A percentile compares a stretch with the other conserved stretches of the same genome.
Evolutionary conservation across 2,113 vertebrate genomes (phyloP).

Genomic region (Notechis scutatus): DNA sequence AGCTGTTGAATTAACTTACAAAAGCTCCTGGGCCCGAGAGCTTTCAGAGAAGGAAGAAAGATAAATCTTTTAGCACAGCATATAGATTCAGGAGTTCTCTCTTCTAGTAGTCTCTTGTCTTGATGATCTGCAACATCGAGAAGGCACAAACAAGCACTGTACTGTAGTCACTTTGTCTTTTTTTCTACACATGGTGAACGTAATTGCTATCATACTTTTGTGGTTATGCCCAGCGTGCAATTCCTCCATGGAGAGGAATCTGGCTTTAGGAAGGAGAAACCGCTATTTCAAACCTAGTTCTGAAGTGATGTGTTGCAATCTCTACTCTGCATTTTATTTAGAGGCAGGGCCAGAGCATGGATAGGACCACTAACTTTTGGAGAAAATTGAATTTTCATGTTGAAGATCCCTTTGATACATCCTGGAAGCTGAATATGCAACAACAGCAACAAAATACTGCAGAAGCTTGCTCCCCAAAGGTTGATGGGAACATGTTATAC

Average conservation of each 20-base stretch:
- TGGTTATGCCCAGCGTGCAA: not conserved
- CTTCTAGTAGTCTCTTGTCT: not conserved
- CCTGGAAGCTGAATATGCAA: not conserved
- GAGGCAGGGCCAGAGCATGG: not conserved
- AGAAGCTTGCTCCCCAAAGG: not conserved
- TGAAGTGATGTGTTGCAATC: not conserved
- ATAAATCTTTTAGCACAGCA: not conserved
- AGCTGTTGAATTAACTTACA: not conserved
- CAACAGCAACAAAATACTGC: not conserved
- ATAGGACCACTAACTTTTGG: not conserved
- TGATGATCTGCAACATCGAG: not conserved
- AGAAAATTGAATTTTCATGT: not conserved
- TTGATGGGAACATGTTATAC: not conserved
- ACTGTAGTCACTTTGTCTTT: not conserved
- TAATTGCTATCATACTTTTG: not conserved
- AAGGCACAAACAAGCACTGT: not conserved
- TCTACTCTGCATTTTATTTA: not conserved
- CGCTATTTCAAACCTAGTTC: not conserved
- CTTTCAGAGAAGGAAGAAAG: not conserved
- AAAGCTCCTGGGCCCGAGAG: not conserved
- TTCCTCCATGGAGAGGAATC: not conserved
- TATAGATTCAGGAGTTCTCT: not conserved
- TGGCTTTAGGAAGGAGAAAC: not conserved
- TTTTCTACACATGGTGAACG: not conserved
- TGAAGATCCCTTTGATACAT: not conserved